A percentile compares a stretch with the other conserved stretches of the same genome.
Evolutionary conservation across 1,140 invertebrate genomes (phyloP).

Genomic region (Ceratoteleas bidentatus): DNA sequence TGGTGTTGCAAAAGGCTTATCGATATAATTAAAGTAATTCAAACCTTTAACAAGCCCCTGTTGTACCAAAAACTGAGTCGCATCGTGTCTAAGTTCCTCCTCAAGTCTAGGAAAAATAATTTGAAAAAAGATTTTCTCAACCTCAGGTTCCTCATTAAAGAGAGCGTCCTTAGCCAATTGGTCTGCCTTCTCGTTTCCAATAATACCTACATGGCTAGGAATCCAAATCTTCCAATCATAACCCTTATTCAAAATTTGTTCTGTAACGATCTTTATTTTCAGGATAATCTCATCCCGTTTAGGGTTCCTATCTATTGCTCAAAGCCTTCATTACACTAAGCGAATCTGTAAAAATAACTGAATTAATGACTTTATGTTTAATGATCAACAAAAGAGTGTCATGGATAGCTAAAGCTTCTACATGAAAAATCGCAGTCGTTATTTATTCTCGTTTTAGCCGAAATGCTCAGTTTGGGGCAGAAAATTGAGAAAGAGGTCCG

Average conservation of each 20-base stretch:
- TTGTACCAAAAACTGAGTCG: neutral
- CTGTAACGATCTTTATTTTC: neutral
- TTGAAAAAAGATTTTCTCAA: neutral
- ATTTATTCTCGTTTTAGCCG: neutral
- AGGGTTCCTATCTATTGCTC: neutral
- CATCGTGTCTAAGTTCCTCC: neutral
- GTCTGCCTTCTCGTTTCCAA: neutral
- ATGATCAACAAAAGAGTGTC: neutral
- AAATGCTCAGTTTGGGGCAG: neutral
- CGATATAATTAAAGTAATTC: neutral
- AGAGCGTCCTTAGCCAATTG: neutral
- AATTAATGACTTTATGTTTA: neutral
- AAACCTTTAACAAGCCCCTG: neutral
- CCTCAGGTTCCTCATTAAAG: neutral
- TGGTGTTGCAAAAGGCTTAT: neutral
- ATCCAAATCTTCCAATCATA: neutral
- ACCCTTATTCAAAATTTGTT: neutral
- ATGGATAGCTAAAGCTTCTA: slow-evolving; percentile 1
- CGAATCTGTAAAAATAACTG: neutral
- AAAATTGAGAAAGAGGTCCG: neutral
- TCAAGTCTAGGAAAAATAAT: neutral
- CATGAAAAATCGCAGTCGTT: slow-evolving; percentile 2
- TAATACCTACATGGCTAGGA: neutral
- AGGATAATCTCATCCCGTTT: neutral
- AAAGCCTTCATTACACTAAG: neutral